phyloP scores from a whole-genome alignment of 1,140 invertebrate species.

The Colletes gigas region DNA sequence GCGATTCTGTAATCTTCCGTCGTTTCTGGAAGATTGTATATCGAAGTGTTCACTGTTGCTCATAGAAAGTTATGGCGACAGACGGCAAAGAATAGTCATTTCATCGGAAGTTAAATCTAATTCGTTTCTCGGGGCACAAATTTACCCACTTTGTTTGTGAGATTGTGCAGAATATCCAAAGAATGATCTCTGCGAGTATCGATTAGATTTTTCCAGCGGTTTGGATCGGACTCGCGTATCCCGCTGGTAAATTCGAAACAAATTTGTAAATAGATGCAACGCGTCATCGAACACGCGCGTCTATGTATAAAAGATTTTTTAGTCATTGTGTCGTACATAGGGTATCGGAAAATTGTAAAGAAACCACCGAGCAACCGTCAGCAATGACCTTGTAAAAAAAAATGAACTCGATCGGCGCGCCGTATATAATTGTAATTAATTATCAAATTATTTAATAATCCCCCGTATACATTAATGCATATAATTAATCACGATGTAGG shows the following conservation, averaged over 20 bases:
- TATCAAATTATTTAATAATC: conserved; percentile 75
- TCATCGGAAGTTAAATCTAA: conserved; percentile 37
- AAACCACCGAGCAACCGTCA: conserved; percentile 37
- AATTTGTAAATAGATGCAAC: conserved; percentile 49
- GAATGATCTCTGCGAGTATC: conserved; percentile 58
- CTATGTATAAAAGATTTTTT: conserved; percentile 56
- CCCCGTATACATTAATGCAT: conserved; percentile 71
- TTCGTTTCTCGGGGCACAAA: conserved; percentile 43
- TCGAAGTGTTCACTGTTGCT: conserved; percentile 73
- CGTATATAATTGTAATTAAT: conserved; percentile 65
- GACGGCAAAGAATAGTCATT: conserved; percentile 61
- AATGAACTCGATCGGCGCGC: conserved; percentile 47
- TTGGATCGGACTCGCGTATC: neutral
- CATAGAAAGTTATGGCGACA: conserved; percentile 62
- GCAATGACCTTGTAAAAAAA: conserved; percentile 62
- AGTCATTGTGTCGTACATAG: conserved; percentile 41
- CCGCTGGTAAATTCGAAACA: conserved; percentile 29
- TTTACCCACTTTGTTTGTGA: conserved; percentile 56
- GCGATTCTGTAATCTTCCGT: conserved; percentile 59
- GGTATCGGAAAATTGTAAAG: conserved; percentile 29
- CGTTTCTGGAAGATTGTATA: conserved; percentile 62
- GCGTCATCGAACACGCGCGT: conserved; percentile 35
- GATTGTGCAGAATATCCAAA: conserved; percentile 65
- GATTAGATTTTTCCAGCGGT: conserved; percentile 49
- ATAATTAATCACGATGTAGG: conserved; percentile 76